Percentiles rank a stretch among this genome's conserved stretches.
Conservation (phyloP, 2,113 vertebrate genomes). For the Podarcis muralis region DNA sequence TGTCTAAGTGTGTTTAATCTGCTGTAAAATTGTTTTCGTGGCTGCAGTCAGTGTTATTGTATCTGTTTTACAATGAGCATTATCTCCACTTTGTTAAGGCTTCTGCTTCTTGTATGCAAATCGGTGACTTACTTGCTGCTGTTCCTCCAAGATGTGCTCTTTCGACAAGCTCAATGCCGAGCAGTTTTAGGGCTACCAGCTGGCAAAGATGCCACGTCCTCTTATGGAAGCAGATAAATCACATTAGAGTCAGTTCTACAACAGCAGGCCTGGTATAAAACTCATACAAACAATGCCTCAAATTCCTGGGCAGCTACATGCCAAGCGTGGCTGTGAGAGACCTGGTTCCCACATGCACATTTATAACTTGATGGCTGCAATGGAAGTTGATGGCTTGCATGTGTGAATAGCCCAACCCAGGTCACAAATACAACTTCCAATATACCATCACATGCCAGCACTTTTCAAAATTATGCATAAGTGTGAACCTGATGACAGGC, state of each 20-base stretch:
- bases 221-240: background rate
- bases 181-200: background rate
- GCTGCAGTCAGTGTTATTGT: constrained; percentile 64
- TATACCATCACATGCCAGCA: background rate
- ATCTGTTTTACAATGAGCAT: constrained; percentile 65
- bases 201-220: background rate
- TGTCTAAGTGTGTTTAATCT: constrained; percentile 73
- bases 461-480: background rate
- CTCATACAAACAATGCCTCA: background rate
- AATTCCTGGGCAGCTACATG: background rate
- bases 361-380: background rate
- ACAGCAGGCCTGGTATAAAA: background rate
- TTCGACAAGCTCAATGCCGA: background rate
- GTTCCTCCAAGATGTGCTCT: background rate
- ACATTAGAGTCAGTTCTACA: background rate
- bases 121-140: constrained; percentile 37
- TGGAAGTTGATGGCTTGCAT: background rate
- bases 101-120: constrained; percentile 65
- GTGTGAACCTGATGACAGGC: background rate
- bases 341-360: background rate
- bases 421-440: background rate
- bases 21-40: constrained; percentile 77
- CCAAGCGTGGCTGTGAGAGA: background rate
- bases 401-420: background rate
- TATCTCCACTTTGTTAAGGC: constrained; percentile 60